A percentile compares a stretch with the other conserved stretches of the same genome.
Evolutionary conservation across 2,113 vertebrate species (phyloP).

Genomic region (Corythornis vintsioides): DNA sequence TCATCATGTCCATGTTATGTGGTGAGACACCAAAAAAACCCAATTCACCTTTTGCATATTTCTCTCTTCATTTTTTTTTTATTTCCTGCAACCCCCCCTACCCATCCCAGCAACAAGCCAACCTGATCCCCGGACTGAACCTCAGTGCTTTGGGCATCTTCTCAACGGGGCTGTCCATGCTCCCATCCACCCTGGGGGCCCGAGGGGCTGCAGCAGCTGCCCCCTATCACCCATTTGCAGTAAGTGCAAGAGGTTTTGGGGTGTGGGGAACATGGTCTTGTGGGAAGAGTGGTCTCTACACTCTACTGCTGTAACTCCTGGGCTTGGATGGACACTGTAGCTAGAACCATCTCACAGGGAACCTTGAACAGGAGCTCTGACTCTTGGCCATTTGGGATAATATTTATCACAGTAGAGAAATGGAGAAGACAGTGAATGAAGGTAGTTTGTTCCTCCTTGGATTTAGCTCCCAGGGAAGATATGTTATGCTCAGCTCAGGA

Average conservation of each 20-base stretch:
- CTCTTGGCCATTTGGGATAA: background rate
- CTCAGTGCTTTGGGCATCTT: constrained; percentile 94
- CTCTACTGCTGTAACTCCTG: background rate
- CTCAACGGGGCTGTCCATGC: constrained; percentile 85
- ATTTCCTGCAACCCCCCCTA: too few species aligned
- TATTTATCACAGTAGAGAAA: background rate
- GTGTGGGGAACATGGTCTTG: background rate
- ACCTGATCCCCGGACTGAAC: constrained; percentile 93
- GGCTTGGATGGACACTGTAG: background rate
- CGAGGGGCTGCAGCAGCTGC: constrained; percentile 76
- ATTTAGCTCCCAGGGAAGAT: background rate
- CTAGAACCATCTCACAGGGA: background rate
- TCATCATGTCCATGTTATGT: rapidly evolving
- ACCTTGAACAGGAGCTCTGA: background rate
- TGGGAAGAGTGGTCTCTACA: background rate
- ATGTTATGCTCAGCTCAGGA: background rate
- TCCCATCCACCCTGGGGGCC: constrained; percentile 81
- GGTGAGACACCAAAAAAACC: rapidly evolving
- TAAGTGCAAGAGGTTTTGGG: constrained; percentile 72
- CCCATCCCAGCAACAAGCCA: constrained; percentile 87
- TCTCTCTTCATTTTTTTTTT: constrained; percentile 9
- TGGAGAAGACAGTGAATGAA: background rate
- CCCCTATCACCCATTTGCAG: constrained; percentile 88
- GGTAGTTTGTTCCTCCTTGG: background rate
- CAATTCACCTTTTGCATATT: background rate